These are phyloP conservation scores for Python bivittatus DNA, from an alignment of 2,113 vertebrate species.

Conservation along the genomic window DNA sequence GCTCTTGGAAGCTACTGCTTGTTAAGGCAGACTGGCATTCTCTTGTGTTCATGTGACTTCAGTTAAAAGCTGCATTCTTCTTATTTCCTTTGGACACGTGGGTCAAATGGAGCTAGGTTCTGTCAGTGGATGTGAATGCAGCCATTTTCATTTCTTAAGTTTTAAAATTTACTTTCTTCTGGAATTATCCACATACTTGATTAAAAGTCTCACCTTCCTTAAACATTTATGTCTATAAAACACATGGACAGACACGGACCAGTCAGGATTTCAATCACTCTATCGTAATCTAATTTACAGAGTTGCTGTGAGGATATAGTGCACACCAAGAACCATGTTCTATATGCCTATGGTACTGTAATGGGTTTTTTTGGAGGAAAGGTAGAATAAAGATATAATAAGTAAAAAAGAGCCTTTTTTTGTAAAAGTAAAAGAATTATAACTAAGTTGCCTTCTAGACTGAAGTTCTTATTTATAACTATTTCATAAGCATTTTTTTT, in stretches of 20 bases:
- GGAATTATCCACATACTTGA: background rate
- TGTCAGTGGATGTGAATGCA: background rate
- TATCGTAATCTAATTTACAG: background rate
- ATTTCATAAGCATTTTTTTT: background rate
- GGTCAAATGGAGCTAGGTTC: background rate
- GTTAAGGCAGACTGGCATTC: background rate
- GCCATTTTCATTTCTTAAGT: background rate
- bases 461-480: background rate
- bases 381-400: background rate
- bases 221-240: background rate
- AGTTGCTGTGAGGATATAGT: background rate
- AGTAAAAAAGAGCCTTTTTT: no score
- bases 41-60: background rate
- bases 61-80: background rate
- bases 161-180: background rate
- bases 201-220: background rate
- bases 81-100: background rate
- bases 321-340: background rate
- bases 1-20: background rate
- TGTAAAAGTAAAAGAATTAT: background rate
- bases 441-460: background rate
- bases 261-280: background rate
- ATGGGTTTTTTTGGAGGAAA: background rate
- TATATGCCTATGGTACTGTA: background rate
- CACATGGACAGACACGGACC: background rate